Evolutionary conservation across 1,140 invertebrate species (phyloP).

Genomic region (Pseudomyrmex gracilis): DNA sequence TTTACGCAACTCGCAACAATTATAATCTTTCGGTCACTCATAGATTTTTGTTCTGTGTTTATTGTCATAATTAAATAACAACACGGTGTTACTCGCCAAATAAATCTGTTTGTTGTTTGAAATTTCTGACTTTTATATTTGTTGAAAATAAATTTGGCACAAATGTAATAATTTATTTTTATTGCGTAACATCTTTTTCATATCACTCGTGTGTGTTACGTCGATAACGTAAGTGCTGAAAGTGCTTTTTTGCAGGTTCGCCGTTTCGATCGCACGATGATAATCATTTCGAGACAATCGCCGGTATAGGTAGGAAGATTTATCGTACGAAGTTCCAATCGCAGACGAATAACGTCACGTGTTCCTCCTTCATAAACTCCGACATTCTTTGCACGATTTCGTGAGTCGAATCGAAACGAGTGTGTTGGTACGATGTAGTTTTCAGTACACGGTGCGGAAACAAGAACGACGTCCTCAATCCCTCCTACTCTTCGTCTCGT

Average conservation of each 20-base stretch:
- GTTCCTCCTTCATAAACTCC: constrained; percentile 50
- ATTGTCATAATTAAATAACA: constrained; percentile 26
- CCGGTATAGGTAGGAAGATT: constrained; percentile 11
- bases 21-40: neutral
- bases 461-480: constrained; percentile 60
- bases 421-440: constrained; percentile 50
- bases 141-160: neutral
- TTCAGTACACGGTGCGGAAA: constrained; percentile 3
- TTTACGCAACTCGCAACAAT: neutral
- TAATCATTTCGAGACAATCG: constrained; percentile 40
- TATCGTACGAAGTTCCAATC: constrained; percentile 54
- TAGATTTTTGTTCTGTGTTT: too few species aligned
- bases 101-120: neutral
- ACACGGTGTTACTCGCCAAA: too few species aligned
- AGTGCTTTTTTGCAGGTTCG: neutral
- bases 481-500: constrained; percentile 21
- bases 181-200: neutral
- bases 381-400: constrained; percentile 69
- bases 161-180: neutral
- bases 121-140: neutral
- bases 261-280: constrained; percentile 20
- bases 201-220: too few species aligned
- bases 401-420: constrained; percentile 52
- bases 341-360: constrained; percentile 65
- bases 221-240: too few species aligned